Evolutionary conservation across 2,113 vertebrate species (phyloP), one percentile per base, ranked within the genome.

Genomic region (Laticauda colubrina): DNA sequence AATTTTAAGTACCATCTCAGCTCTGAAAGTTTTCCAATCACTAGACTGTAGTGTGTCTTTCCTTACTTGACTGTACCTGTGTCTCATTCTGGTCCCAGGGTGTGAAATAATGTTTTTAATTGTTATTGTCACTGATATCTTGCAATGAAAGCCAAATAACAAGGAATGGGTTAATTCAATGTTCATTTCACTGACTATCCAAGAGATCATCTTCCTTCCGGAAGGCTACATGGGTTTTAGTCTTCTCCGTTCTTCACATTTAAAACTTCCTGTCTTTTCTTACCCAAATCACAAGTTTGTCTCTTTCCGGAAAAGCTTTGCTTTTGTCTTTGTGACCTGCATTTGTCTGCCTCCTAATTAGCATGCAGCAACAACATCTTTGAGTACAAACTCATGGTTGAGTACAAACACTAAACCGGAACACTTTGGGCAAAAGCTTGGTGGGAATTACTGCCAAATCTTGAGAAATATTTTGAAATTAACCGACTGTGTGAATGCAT

Each of bases 261-360:
- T 93, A 96, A 97, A 97, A 96, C 96, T 96, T 97, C 97, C 96
- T 97, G 97, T 95, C 94, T 96, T 97, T 97, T 96, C 96, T 97
- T 97, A 97, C 96, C 96, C 96, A 97, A 97, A 97, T 97, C 96
- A 97, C 96, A 96, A 88, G 9, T 96, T 97, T 96, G 95, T 96
- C 94, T 97, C 95, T 95, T 95, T 91, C 96, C 94, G 91, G 97
- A 97, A 97, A 96, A 96, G 95, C 97, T 96, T 96, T 96, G 94
- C 96, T 93, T 97, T 97, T 97, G 96, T 97, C 96, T 96, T 96
- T 93, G 90, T 96, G 96, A 95, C 96, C 96, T 97, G 96, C 95
- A 97, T 97, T 97, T 96, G 94, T 96, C 95, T 81, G 93, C 88
- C 94, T 97, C 91, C 96, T 97, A 97, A 97, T 97, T 97, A 97